These are phyloP conservation scores for Phainopepla nitens DNA, from an alignment of 2,113 vertebrate species.

Conservation along the genomic window DNA sequence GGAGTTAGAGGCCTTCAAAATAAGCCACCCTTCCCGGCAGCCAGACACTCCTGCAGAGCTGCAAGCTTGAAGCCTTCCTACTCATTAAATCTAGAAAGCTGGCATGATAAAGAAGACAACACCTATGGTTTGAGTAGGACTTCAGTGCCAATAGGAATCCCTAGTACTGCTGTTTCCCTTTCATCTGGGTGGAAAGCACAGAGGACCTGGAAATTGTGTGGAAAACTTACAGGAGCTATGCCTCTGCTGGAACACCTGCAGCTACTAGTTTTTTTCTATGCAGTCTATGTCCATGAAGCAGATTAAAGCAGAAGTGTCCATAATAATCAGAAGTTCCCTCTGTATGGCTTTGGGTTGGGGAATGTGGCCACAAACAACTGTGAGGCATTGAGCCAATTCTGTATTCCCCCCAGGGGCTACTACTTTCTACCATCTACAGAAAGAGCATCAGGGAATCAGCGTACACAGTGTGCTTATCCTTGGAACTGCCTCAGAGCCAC, in stretches of 20 bases:
- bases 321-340: not conserved
- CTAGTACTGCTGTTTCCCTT: not conserved
- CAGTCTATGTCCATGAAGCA: not conserved
- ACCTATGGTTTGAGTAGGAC: not conserved
- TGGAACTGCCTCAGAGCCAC: not conserved
- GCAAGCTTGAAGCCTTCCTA: constrained; percentile 53
- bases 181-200: not conserved
- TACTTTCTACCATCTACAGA: not conserved
- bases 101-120: not conserved
- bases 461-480: not conserved
- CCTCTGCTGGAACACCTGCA: not conserved
- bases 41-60: constrained; percentile 88
- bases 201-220: not conserved
- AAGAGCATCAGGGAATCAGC: not conserved
- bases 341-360: not conserved
- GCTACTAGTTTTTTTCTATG: not conserved
- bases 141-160: not conserved
- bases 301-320: constrained; percentile 28
- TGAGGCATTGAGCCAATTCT: not conserved
- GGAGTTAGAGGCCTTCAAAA: constrained; percentile 85
- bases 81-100: not conserved
- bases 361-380: not conserved
- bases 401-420: not conserved
- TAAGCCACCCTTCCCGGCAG: constrained; percentile 84
- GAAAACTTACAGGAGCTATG: not conserved